These are phyloP conservation scores for Xiphydria camelus DNA, from an alignment of 2,888 invertebrate species.

Conservation along the genomic window DNA sequence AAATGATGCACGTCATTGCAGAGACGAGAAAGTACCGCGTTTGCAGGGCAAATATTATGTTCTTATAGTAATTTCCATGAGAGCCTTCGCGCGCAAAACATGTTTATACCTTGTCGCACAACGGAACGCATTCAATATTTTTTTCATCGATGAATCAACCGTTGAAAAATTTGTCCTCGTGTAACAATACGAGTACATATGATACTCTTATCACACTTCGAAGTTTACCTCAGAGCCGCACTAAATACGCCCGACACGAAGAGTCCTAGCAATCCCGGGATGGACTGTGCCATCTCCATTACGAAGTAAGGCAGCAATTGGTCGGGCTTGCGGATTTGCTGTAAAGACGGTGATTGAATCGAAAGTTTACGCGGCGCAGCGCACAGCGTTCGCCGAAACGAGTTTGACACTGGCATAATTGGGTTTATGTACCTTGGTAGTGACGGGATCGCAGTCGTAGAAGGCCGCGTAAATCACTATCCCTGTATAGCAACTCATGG, in stretches of 20 bases:
- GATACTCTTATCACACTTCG: no score
- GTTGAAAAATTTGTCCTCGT: no score
- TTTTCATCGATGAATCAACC: no score
- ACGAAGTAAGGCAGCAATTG: constrained; percentile 81
- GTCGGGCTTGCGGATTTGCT: constrained; percentile 68
- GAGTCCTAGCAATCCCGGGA: constrained; percentile 81
- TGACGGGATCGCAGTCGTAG: constrained; percentile 82
- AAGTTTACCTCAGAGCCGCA: constrained; percentile 77
- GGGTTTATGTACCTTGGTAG: constrained; percentile 61
- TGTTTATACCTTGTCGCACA: constrained; percentile 16
- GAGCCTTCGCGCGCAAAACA: constrained; percentile 17
- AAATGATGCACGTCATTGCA: constrained; percentile 21
- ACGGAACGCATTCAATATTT: no score
- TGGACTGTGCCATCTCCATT: constrained; percentile 73
- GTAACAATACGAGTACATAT: no score
- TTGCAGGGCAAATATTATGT: constrained; percentile 26
- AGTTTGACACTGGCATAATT: constrained; percentile 3
- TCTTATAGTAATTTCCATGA: constrained; percentile 21
- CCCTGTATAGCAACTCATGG: constrained; percentile 82
- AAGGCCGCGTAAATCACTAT: constrained; percentile 86
- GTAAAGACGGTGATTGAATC: constrained; percentile 12
- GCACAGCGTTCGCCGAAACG: no score
- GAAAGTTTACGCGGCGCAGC: no score
- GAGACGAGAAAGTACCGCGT: constrained; percentile 8
- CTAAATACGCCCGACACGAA: constrained; percentile 87